Evolutionary conservation across 1,140 invertebrate species (phyloP), one percentile per base, ranked within the genome.

Genomic region (Meloidogyne floridensis): DNA sequence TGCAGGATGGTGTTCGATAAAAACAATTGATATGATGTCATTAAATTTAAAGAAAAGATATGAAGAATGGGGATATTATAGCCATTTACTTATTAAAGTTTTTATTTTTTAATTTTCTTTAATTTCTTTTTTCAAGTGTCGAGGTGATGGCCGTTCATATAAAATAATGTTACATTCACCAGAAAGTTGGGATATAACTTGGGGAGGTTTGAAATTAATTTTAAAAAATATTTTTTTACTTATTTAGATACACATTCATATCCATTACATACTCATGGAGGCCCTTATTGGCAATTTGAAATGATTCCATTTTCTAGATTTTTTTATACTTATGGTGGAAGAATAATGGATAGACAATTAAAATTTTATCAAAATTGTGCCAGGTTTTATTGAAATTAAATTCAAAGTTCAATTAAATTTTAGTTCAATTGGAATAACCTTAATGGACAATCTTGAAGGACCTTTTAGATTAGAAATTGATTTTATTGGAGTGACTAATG

Each of bases 221-320:
- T 42, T 0, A 43, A 18, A 4, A 72, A 72, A 43, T 18, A 72
- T 10, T 15, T 15, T 72, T 72, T 72, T 7, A 20, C 18, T 72
- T 20, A 43, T 42, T 56, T 56, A 42, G 87, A 89, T 65, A 83
- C 84, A 0, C 84, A 83, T 69, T 87, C 88, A 18, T 90, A 87
- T 75, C 84, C 83, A 5, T 81, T 89, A 10, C 89, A 89, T 78
- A 89, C 88, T 3, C 88, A 89, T 77, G 88, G 88, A 32, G 88
- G 88, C 20, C 88, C 88, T 7, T 90, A 89, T 78, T 89, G 88
- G 88, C 88, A 89, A 70, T 89, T 86, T 75, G 87, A 87, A 54
- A 86, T 83, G 65, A 89, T 89, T 65, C 88, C 88, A 20, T 89
- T 89, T 74, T 90, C 89, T 2, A 82, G 88, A 69, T 89, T 89